A percentile compares a stretch with the other conserved stretches of the same genome.
These are phyloP conservation scores for Coenonympha arcania DNA, from an alignment of 2,888 invertebrate genomes.

Conservation along the genomic window DNA sequence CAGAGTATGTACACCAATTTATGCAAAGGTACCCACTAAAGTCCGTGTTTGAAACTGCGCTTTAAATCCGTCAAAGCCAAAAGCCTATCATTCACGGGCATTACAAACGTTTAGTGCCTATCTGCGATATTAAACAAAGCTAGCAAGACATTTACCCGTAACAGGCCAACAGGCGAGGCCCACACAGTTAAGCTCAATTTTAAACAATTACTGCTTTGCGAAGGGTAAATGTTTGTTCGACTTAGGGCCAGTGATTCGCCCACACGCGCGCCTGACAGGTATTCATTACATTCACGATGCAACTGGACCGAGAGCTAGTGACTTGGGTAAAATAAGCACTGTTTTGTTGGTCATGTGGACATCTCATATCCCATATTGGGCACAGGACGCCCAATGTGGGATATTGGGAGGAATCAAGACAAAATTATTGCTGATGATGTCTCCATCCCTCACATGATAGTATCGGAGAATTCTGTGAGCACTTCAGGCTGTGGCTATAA, in stretches of 20 bases:
- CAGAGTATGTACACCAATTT: too few relatives aligned
- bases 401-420: too few relatives aligned
- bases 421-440: too few relatives aligned
- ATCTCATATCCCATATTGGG: too few relatives aligned
- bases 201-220: constrained; percentile 73
- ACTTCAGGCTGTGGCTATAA: too few relatives aligned
- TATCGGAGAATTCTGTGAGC: too few relatives aligned
- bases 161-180: constrained; percentile 61
- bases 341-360: background rate
- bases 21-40: background rate
- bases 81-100: constrained; percentile 23
- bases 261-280: constrained; percentile 72
- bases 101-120: constrained; percentile 39
- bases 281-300: constrained; percentile 70
- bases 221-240: constrained; percentile 74
- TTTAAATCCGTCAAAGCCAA: constrained; percentile 16
- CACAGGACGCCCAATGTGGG: too few relatives aligned
- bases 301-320: constrained; percentile 37
- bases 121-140: constrained; percentile 52
- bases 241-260: constrained; percentile 61
- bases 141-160: constrained; percentile 35
- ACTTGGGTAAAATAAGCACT: too few relatives aligned
- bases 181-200: constrained; percentile 75
- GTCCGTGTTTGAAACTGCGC: background rate
- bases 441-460: too few relatives aligned